Conservation (phyloP, 2,888 invertebrate species). For the Nomada hirtipes region DNA sequence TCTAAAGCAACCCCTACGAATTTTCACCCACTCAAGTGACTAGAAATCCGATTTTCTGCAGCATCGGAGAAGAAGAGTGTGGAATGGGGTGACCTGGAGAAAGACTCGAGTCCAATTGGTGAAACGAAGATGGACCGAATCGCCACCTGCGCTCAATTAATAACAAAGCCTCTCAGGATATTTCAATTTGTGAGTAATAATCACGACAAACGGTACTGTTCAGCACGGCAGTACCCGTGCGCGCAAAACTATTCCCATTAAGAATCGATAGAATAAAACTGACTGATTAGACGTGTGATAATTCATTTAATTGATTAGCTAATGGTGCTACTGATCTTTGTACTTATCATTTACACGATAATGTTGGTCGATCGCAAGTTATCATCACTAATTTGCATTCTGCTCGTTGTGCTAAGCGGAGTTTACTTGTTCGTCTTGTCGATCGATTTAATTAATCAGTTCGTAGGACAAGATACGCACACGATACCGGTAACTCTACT, state of each 20-base stretch:
- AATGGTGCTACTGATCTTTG: constrained; percentile 67
- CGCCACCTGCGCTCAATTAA: constrained; percentile 12
- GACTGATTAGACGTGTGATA: neutral
- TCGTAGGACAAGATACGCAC: constrained; percentile 60
- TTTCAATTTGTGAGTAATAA: constrained; percentile 74
- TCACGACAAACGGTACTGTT: neutral
- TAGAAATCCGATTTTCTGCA: neutral
- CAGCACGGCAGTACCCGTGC: no score
- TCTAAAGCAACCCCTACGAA: neutral
- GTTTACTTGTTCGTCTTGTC: constrained; percentile 74
- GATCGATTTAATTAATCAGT: constrained; percentile 75
- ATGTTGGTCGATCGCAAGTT: constrained; percentile 46
- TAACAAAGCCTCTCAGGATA: constrained; percentile 73
- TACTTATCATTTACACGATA: constrained; percentile 69
- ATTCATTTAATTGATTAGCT: constrained; percentile 40
- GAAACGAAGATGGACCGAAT: neutral
- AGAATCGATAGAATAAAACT: neutral
- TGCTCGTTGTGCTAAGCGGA: constrained; percentile 70
- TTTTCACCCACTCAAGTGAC: neutral
- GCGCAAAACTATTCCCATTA: no score
- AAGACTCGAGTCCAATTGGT: no score
- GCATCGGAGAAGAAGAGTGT: constrained; percentile 1
- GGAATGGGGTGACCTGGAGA: no score
- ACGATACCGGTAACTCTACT: constrained; percentile 69
- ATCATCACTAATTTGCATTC: constrained; percentile 62